phyloP scores from a whole-genome alignment of 2,888 invertebrate genomes.

The Epinotia bilunana region DNA sequence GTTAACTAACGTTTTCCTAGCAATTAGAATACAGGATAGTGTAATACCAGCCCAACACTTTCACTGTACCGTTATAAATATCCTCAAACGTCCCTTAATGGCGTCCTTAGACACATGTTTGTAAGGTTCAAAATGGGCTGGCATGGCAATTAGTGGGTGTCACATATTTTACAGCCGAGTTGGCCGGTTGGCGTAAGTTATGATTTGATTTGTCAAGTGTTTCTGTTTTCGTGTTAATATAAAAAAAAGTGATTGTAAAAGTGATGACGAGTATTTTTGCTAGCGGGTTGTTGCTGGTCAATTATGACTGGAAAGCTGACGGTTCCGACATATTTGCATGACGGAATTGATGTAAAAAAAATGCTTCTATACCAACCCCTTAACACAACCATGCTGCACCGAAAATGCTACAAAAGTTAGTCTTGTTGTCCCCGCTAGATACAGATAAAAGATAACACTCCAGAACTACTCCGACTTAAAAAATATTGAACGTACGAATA shows the following conservation, averaged over 20 bases:
- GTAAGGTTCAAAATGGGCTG: neutral
- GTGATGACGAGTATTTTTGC: neutral
- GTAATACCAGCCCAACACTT: neutral
- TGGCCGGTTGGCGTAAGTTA: neutral
- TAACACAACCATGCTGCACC: too few relatives aligned
- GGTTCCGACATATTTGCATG: too few relatives aligned
- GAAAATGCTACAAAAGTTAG: too few relatives aligned
- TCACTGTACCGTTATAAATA: conserved; percentile 11
- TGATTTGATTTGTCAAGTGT: conserved; percentile 21
- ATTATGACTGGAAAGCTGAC: too few relatives aligned
- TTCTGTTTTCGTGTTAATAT: neutral
- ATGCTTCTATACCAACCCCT: too few relatives aligned
- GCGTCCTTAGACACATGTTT: neutral
- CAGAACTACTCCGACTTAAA: too few relatives aligned
- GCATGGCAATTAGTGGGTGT: conserved; percentile 14
- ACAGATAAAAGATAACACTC: too few relatives aligned
- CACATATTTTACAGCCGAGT: neutral
- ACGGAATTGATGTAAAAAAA: too few relatives aligned
- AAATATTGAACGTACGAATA: too few relatives aligned
- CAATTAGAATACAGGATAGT: conserved; percentile 6
- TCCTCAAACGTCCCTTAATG: neutral
- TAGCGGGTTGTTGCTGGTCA: too few relatives aligned
- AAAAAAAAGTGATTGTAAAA: neutral
- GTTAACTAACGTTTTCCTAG: neutral
- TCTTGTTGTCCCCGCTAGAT: too few relatives aligned